A percentile compares a stretch with the other conserved stretches of the same genome.
Conservation (phyloP, 1,140 invertebrate genomes). For the Drosophila sproati region DNA sequence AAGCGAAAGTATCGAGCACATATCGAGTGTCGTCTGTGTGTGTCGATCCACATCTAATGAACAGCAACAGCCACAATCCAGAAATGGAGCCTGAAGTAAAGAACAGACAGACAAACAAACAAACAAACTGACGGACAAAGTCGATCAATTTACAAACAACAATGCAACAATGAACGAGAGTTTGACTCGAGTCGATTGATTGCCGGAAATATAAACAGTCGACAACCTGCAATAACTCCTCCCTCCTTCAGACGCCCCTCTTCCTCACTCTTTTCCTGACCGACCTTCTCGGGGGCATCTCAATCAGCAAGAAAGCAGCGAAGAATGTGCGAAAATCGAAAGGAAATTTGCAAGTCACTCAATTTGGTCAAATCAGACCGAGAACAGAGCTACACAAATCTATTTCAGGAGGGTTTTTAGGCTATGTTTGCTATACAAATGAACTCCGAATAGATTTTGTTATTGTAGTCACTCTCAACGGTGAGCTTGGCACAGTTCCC, state of each 20-base stretch:
- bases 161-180: conserved; percentile 50
- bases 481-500: conserved; percentile 57
- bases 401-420: conserved; percentile 45
- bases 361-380: conserved; percentile 50
- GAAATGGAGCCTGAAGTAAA: conserved; percentile 21
- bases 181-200: conserved; percentile 65
- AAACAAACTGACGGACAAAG: conserved; percentile 30
- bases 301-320: conserved; percentile 49
- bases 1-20: conserved; percentile 57
- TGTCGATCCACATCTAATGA: conserved; percentile 58
- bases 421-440: conserved; percentile 56
- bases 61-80: conserved; percentile 28
- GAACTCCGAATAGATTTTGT: conserved; percentile 28
- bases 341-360: conserved; percentile 81
- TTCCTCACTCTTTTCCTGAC: conserved; percentile 22
- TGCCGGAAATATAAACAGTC: conserved; percentile 77
- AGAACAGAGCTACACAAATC: conserved; percentile 58
- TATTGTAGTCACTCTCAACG: conserved; percentile 53
- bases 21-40: conserved; percentile 3
- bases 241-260: conserved; percentile 15
- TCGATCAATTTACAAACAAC: conserved; percentile 65
- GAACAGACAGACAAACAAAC: background rate
- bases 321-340: conserved; percentile 78
- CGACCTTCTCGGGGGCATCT: conserved; percentile 52
- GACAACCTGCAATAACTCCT: conserved; percentile 47